Evolutionary conservation across 2,797 vertebrate genomes (phyloP), one percentile per base, ranked within the genome.

Genomic region (Loriculus beryllinus): DNA sequence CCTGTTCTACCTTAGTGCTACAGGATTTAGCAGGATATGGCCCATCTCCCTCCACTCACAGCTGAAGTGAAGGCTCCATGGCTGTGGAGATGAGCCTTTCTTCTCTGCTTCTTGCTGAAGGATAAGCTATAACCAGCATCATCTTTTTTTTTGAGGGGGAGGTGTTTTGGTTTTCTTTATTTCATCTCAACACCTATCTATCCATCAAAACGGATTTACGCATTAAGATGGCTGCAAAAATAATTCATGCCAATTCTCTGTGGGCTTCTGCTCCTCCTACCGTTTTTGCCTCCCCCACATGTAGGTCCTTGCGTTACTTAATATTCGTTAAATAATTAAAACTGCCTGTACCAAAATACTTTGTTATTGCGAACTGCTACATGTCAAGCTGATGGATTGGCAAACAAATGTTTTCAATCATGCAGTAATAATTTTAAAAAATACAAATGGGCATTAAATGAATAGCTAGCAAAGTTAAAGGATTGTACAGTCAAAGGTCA

Each of bases 401-500:
- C 57, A 88, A 95, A 94, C 39, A 95, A 94, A 74, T 51, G 33
- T 76, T 96, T 94, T 95, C 78, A 83, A 94, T 90, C 65, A 7
- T 43, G 42, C 84, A 90, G 80, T 81, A 89, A 94, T 87, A 95
- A 87, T 95, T 90, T 91, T 67, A 37, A 85, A 91, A 96, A 96
- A 95, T 64, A 93, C 59, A 93, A 96, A 93, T 91, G 69, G 75
- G 25, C 47, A 93, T 67, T 94, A 96, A 93, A 90, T 95, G 70
- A 97, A 96, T 77, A 86, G 69, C 81, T 85, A 75, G 90, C 20
- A 86, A 96, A 96, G 56, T 84, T 80, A 96, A 95, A 95, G 76
- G 47, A 96, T 94, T 92, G 69, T 93, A 88, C 67, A 86, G 80
- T 78, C 90, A 94, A 96, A 97, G 96, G 96, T 97, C 96, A 97